Conservation (phyloP, 1,140 invertebrate species). For the Lordiphosa clarofinis region DNA sequence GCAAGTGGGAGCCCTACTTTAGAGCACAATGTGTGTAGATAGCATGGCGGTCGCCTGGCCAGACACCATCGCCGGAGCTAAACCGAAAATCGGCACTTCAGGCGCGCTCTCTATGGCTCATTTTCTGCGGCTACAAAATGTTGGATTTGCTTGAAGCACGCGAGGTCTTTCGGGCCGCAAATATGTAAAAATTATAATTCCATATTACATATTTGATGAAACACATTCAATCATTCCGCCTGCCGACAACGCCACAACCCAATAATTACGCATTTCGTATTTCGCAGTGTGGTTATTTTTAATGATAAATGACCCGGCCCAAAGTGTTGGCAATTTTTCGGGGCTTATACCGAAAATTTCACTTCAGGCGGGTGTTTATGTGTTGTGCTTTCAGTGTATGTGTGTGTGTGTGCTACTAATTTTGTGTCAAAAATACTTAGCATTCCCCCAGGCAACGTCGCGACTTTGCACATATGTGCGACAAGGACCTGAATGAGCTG, state of each 20-base stretch:
- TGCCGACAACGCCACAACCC: conserved; percentile 38
- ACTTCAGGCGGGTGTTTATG: conserved; percentile 53
- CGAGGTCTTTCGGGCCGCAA: conserved; percentile 49
- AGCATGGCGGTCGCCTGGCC: conserved; percentile 4
- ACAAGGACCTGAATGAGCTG: conserved; percentile 7
- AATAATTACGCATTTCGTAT: conserved; percentile 69
- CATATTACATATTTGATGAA: conserved; percentile 77
- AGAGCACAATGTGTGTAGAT: conserved; percentile 45
- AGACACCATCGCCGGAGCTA: conserved; percentile 26
- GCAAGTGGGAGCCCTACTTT: conserved; percentile 48
- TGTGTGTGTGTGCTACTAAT: conserved; percentile 44
- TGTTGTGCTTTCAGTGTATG: conserved; percentile 10
- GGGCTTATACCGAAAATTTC: conserved; percentile 59
- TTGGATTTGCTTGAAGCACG: conserved; percentile 67
- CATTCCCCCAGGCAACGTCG: conserved; percentile 11
- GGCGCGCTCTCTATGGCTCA: conserved; percentile 60
- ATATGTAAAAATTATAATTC: conserved; percentile 76
- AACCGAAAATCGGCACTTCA: conserved; percentile 74
- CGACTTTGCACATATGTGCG: conserved; percentile 3
- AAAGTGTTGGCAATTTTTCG: conserved; percentile 70
- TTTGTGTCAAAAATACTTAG: conserved; percentile 68
- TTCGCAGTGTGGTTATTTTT: conserved; percentile 67
- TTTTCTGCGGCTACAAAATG: conserved; percentile 63
- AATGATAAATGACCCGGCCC: conserved; percentile 71
- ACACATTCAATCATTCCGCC: conserved; percentile 67